Evolutionary conservation across 2,888 invertebrate species (phyloP).

Genomic region (Acrocera orbiculus): DNA sequence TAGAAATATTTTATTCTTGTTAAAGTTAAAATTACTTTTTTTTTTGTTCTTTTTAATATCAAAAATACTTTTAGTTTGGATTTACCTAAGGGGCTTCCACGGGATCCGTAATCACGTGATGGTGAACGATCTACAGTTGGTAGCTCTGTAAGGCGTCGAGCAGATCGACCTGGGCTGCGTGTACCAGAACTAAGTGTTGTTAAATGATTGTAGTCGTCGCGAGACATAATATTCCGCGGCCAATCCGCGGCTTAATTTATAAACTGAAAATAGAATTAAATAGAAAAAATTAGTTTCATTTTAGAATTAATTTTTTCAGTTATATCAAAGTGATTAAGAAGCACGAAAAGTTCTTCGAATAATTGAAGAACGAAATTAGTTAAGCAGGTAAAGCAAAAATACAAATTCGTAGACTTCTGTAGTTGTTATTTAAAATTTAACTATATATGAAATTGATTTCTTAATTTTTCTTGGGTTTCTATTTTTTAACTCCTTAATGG

Average conservation of each 20-base stretch:
- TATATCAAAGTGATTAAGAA: background rate
- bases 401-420: too few species aligned
- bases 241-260: slow-evolving; percentile 24
- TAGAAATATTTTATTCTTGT: background rate
- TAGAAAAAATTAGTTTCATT: background rate
- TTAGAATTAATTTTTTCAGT: background rate
- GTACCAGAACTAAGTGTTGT: slow-evolving; percentile 48
- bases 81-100: slow-evolving; percentile 38
- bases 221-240: slow-evolving; percentile 34
- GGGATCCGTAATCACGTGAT: slow-evolving; percentile 55
- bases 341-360: background rate
- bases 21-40: background rate
- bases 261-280: slow-evolving; percentile 3
- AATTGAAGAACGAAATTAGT: too few species aligned
- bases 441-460: too few species aligned
- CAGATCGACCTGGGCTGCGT: slow-evolving; percentile 37
- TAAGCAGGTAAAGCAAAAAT: too few species aligned
- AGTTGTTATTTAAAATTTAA: too few species aligned
- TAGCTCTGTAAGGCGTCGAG: slow-evolving; percentile 52
- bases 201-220: slow-evolving; percentile 33
- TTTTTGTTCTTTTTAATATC: background rate
- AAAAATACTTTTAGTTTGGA: slow-evolving; percentile 11
- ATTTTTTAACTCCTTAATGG: too few species aligned
- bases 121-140: slow-evolving; percentile 83
- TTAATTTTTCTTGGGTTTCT: too few species aligned